Evolutionary conservation across 2,888 invertebrate genomes (phyloP), one percentile per base, ranked within the genome.

Genomic region (Drosophila anomalata): DNA sequence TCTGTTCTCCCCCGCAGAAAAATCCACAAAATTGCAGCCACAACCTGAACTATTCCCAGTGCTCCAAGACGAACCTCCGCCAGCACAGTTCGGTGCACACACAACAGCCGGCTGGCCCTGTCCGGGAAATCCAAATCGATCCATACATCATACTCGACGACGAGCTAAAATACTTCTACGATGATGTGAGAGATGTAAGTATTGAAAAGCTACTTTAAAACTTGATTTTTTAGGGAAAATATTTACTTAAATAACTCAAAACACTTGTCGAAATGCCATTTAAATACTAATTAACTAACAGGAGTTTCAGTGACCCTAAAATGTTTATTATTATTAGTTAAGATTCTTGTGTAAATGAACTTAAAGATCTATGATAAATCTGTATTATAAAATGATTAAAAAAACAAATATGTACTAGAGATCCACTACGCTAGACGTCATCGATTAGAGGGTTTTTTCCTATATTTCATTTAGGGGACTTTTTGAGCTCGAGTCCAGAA

Each of bases 71-170:
- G 51, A 77, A 70, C 59, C 48, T 72, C 17, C 93, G 94, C 85
- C 93, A 93, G 77, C 94, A 93, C 93, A 95, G 95, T 89, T 95
- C 96, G 48, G 95, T 96, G 92, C 95, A 95, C 91, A 96, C 96
- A 81, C 94, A 95, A 76, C 95, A 96, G 91, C 96, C 96, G 14
- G 92, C 90, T 65, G 96, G 96, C 85, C 95, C 96, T 20, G 93
- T 96, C 84, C 95, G 96, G 62, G 96, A 96, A 90, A 94, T 95
- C 90, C 95, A 96, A 92, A 94, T 96, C 79, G 97, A 97, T 93
- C 97, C 97, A 70, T 97, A 97, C 91, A 94, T 95, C 85, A 93
- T 98, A 75, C 93, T 97, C 73, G 96, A 97, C 87, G 96, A 96
- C 87, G 97, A 98, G 91, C 94, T 98, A 74, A 95, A 96, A 90